Base-by-base conservation (phyloP, 2,113 vertebrate genomes). In the Chelonoidis abingdonii region DNA sequence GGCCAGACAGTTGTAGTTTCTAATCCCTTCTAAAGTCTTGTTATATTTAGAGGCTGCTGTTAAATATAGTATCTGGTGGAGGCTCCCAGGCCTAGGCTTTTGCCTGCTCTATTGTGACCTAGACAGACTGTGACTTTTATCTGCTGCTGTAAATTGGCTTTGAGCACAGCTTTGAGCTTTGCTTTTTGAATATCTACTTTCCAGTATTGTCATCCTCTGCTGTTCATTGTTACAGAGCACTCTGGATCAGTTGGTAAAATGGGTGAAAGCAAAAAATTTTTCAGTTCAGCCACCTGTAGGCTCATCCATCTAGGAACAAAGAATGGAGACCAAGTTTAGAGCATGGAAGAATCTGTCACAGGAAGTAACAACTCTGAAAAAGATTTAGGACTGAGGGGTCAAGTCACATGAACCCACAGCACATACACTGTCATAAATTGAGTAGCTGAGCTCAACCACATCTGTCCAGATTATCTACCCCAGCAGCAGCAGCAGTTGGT, bases 121-220 rank as follows among this genome's bases (percentile, higher is more conserved):
- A n/a, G 10, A 4, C 16, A 53, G 41, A 29, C 24, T 14, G 27
- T 75, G 72, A 76, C 72, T 76, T 35, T 69, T 90, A 38, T 19
- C 24, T 0, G 0, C 25, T 2, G 4, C 35, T 1, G 0, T 2
- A 0, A 13, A 0, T 1, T 0, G 8, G 49, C 52, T 86, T 52
- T 3, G 27, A 82, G 24, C 0, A 0, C 1, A 0, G 5, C 72
- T 72, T 38, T 17, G 2, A 0, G 5, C 62, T 72, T 38, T 17
- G 2, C n/a, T 19, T 19, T 35, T 65, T 3, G 8, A n/a, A n/a
- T 65, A n/a, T 7, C 62, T n/a, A 16, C 62, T 65, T n/a, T 65
- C 62, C 8, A n/a, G 6, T n/a, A n/a, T 65, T 16, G 31, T 65
- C 31, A 9, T 35, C 62, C 31, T 65, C 59, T 65, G 31, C 5